Conservation (phyloP, 2,888 invertebrate genomes). For the Entomobrya proxima region DNA sequence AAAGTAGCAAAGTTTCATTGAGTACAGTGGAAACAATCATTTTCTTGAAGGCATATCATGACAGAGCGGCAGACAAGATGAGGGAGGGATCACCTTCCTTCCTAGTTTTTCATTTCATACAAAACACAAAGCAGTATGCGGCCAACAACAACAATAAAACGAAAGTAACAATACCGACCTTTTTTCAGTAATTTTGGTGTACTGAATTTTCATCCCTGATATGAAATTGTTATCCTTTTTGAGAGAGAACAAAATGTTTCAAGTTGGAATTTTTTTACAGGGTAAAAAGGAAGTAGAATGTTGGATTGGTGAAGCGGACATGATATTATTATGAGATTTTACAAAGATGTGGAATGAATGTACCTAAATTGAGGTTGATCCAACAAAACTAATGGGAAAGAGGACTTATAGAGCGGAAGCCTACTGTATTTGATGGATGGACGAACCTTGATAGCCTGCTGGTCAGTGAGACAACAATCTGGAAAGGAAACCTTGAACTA, state of each 20-base stretch:
- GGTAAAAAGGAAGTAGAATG: conserved; percentile 14
- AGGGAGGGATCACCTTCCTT: neutral
- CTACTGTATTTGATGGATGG: neutral
- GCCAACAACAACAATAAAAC: neutral
- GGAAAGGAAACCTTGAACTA: neutral
- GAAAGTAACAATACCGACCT: neutral
- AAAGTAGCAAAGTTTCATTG: neutral
- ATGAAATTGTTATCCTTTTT: neutral
- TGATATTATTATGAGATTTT: neutral
- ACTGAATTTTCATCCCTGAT: neutral
- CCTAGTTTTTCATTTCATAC: neutral
- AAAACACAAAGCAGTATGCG: no score
- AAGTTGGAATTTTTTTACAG: neutral
- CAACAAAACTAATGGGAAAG: no score
- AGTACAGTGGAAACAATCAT: neutral
- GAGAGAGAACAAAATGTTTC: neutral
- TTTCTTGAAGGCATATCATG: neutral
- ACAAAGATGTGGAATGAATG: neutral
- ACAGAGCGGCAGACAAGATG: no score
- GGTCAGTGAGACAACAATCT: neutral
- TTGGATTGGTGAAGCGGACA: neutral
- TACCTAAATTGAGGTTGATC: neutral
- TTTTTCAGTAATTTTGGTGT: neutral
- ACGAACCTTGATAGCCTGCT: neutral
- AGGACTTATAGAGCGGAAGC: no score